Percentiles rank a stretch among this genome's conserved stretches.
Conservation (phyloP, 2,888 invertebrate species). For the Patella depressa region DNA sequence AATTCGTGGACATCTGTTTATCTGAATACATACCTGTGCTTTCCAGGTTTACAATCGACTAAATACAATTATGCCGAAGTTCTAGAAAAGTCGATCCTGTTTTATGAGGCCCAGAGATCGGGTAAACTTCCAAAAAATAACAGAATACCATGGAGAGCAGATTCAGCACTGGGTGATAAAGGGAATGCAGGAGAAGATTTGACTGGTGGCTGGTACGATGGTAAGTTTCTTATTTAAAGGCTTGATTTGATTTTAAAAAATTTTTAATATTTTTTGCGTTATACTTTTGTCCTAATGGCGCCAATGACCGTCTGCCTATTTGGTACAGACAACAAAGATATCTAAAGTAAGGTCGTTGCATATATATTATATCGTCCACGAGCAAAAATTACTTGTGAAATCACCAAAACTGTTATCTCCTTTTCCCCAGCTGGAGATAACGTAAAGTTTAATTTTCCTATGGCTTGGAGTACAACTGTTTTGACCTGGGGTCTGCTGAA, state of each 20-base stretch:
- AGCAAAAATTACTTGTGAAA: too few relatives aligned
- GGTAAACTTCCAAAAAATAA: conserved; percentile 40
- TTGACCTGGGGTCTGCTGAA: conserved; percentile 13
- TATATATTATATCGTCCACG: too few relatives aligned
- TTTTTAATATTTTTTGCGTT: too few relatives aligned
- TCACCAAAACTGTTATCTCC: too few relatives aligned
- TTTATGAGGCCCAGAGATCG: conserved; percentile 50
- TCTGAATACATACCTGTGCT: neutral
- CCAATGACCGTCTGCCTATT: too few relatives aligned
- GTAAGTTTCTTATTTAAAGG: conserved; percentile 35
- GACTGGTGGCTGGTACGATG: conserved; percentile 59
- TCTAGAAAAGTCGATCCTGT: conserved; percentile 43
- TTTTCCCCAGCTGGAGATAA: conserved; percentile 55
- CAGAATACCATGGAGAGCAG: conserved; percentile 32
- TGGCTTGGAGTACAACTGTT: conserved; percentile 42
- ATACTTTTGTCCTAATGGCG: too few relatives aligned
- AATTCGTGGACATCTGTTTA: too few relatives aligned
- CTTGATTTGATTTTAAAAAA: too few relatives aligned
- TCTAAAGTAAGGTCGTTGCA: too few relatives aligned
- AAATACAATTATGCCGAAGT: conserved; percentile 40
- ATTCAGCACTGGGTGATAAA: neutral
- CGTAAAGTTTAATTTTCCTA: conserved; percentile 62
- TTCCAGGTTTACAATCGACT: conserved; percentile 18
- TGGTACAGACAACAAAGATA: too few relatives aligned
- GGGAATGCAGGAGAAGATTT: neutral